These are phyloP conservation scores for Hetaerina titia DNA, from an alignment of 2,888 invertebrate species.

Conservation along the genomic window DNA sequence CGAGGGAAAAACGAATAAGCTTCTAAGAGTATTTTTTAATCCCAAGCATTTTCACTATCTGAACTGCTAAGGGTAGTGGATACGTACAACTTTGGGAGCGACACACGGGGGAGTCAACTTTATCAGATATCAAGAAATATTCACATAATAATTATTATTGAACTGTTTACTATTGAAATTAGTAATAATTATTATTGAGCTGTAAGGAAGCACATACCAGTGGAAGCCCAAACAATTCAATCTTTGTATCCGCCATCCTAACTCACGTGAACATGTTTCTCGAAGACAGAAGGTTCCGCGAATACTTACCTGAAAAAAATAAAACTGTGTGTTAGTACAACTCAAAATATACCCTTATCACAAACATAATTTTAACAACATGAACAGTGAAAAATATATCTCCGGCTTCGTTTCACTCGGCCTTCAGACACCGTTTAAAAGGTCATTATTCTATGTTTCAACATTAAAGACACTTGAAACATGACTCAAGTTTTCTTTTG, in stretches of 20 bases:
- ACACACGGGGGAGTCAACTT: background rate
- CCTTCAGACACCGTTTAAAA: too few relatives aligned
- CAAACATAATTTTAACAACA: too few relatives aligned
- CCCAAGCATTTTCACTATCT: background rate
- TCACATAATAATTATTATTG: background rate
- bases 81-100: background rate
- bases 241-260: background rate
- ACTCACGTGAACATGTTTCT: background rate
- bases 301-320: too few relatives aligned
- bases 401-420: too few relatives aligned
- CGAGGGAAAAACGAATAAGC: background rate
- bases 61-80: background rate
- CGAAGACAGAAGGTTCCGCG: too few relatives aligned
- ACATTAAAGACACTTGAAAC: too few relatives aligned
- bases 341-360: too few relatives aligned
- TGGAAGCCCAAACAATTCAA: background rate
- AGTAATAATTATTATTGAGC: background rate
- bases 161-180: too few relatives aligned
- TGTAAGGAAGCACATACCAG: background rate
- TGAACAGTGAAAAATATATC: too few relatives aligned
- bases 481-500: too few relatives aligned
- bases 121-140: background rate
- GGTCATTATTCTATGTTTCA: too few relatives aligned
- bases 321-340: too few relatives aligned
- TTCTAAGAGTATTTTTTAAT: background rate